phyloP scores from a whole-genome alignment of 37 sponge, comb jelly and placozoan genomes.

The Aphrocallistes beatrix region DNA sequence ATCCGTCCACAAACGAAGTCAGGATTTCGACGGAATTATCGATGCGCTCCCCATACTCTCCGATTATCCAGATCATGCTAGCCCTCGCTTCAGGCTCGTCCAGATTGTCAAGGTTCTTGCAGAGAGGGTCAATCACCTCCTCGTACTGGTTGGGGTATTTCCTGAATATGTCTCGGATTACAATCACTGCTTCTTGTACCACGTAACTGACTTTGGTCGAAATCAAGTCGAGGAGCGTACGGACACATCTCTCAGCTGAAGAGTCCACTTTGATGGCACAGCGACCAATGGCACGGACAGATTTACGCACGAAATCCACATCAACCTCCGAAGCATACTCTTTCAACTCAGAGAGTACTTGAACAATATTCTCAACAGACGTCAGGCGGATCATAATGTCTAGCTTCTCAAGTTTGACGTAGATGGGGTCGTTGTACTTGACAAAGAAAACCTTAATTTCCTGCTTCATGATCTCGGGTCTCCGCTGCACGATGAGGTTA shows the following conservation, averaged over 20 bases:
- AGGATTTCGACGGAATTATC: conserved; percentile 87
- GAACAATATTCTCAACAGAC: conserved; percentile 67
- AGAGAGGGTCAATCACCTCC: conserved; percentile 88
- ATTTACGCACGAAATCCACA: conserved; percentile 96
- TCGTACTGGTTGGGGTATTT: conserved; percentile 99
- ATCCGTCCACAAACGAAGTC: conserved; percentile 71
- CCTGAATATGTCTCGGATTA: conserved; percentile 91
- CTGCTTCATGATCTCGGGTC: conserved; percentile 75
- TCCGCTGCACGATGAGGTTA: conserved; percentile 87
- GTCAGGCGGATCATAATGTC: conserved; percentile 98
- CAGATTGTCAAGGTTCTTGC: conserved; percentile 93
- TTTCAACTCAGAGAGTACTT: conserved; percentile 89
- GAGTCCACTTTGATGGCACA: conserved; percentile 99
- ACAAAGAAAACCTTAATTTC: conserved; percentile 99
- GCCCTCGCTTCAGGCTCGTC: conserved; percentile 99
- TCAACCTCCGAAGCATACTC: conserved; percentile 99
- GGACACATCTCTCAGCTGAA: conserved; percentile 81
- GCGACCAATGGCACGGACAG: conserved; percentile 94
- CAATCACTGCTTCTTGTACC: conserved; percentile 92
- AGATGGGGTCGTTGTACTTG: conserved; percentile 98
- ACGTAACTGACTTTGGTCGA: conserved; percentile 98
- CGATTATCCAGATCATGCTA: conserved; percentile 98
- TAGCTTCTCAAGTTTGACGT: conserved; percentile 97
- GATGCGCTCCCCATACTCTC: conserved; percentile 96
- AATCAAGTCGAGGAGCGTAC: conserved; percentile 88